Percentiles rank a stretch among this genome's conserved stretches.
Conservation (phyloP, 1,140 invertebrate species). For the Manduca sexta region DNA sequence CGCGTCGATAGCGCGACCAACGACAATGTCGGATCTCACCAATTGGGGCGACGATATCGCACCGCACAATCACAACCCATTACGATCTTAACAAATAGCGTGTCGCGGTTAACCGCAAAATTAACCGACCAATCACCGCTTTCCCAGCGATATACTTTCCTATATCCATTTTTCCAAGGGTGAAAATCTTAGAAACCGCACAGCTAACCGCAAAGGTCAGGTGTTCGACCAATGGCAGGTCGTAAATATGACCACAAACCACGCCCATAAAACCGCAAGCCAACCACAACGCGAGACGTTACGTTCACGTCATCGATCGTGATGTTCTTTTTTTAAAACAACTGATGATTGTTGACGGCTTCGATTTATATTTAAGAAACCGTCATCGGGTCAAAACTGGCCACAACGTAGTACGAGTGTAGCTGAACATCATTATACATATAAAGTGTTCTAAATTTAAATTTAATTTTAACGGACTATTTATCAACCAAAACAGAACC, state of each 20-base stretch:
- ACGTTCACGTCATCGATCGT: slow-evolving; percentile 60
- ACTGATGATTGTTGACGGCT: too few species aligned
- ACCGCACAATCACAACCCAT: slow-evolving; percentile 34
- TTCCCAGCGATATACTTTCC: slow-evolving; percentile 48
- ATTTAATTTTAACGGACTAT: too few species aligned
- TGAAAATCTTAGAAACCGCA: slow-evolving; percentile 73
- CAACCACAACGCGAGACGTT: slow-evolving; percentile 70
- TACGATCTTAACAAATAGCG: slow-evolving; percentile 66
- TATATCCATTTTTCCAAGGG: slow-evolving; percentile 67
- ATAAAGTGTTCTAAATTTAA: too few species aligned
- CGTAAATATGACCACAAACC: slow-evolving; percentile 68
- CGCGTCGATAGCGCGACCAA: slow-evolving; percentile 25
- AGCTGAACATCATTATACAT: too few species aligned
- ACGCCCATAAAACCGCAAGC: slow-evolving; percentile 68
- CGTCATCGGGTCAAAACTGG: not conserved
- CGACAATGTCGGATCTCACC: slow-evolving; percentile 52
- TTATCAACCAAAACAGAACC: too few species aligned
- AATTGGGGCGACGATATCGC: slow-evolving; percentile 28
- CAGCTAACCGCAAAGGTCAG: slow-evolving; percentile 68
- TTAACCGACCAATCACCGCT: slow-evolving; percentile 53
- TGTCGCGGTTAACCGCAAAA: slow-evolving; percentile 66
- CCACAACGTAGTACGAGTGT: too few species aligned
- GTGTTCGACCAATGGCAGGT: slow-evolving; percentile 62
- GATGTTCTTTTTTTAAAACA: slow-evolving; percentile 45
- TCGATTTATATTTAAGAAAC: not conserved